Evolutionary conservation across 2,888 invertebrate species (phyloP), one percentile per base, ranked within the genome.

Genomic region (Aspidiotus destructor): DNA sequence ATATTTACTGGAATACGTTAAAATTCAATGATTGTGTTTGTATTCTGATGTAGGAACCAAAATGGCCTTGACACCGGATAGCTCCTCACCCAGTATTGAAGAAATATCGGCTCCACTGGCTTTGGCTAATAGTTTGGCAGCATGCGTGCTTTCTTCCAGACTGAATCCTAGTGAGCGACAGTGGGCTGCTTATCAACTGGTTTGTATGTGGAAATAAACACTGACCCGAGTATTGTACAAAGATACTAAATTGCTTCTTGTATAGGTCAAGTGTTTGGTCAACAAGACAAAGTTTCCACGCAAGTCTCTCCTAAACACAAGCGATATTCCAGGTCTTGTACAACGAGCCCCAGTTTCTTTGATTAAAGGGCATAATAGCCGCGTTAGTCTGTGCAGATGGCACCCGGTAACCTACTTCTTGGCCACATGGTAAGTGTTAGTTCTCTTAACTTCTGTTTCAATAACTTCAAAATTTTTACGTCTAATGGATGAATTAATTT

Each of bases 171-270:
- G 76, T 41, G 79, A 81, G 72, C 78, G 83, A 44, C 82, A 83
- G 74, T 85, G 85, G 85, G 83, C 84, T 0, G 79, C 81, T 1
- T 81, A 82, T 71, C 83, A 84, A 74, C 76, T 85, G 71, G 82
- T 83, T 74, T 77, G 78, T 70, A 42, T 55, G 7, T 63, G n/a
- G 16, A 16, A 13, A 40, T 28, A 42, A 3, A 5, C 5, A 11
- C n/a, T 15, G 52, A 13, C n/a, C 10, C 1, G 5, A 13, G 3
- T 15, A 15, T 11, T 3, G n/a, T 55, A 3, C 58, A 2, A 28
- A 58, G 58, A 54, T 54, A 7, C 15, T 16, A 8, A 5, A 58
- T 70, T 44, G 70, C 41, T 55, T 53, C 64, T 28, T 58, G 69
- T 70, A 8, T 71, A 77, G 76, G 76, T 77, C 9, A 76, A 76